Evolutionary conservation across 2,797 vertebrate species (phyloP).

Genomic region (Semaprochilodus insignis): DNA sequence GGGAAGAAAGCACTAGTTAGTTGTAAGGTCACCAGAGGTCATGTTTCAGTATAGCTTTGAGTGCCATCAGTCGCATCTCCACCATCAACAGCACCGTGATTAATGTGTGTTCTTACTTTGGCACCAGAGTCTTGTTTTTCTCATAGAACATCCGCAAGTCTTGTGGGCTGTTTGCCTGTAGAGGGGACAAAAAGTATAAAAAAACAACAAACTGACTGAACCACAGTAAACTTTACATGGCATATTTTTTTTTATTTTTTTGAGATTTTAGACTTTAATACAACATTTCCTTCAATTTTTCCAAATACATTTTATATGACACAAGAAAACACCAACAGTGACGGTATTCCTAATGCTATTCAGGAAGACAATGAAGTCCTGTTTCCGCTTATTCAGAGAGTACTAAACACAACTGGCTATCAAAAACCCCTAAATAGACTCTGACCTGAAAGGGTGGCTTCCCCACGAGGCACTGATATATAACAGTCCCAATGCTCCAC

Average conservation of each 20-base stretch:
- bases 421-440: background rate
- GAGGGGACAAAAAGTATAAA: conserved; percentile 19
- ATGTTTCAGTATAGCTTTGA: conserved; percentile 14
- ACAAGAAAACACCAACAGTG: background rate
- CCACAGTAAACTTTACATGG: too few species aligned
- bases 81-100: background rate
- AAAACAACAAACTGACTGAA: background rate
- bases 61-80: conserved; percentile 3
- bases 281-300: background rate
- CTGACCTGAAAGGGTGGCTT: conserved; percentile 97
- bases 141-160: conserved; percentile 98
- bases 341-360: background rate
- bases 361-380: background rate
- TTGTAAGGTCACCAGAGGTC: conserved; percentile 15
- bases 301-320: background rate
- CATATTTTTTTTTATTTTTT: too few species aligned
- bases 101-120: conserved; percentile 80
- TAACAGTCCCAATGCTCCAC: conserved; percentile 97
- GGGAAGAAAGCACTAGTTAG: conserved; percentile 23
- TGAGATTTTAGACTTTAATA: too few species aligned
- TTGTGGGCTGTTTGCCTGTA: conserved; percentile 95
- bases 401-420: background rate
- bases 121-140: conserved; percentile 93
- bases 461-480: conserved; percentile 97
- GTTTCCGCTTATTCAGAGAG: background rate